Evolutionary conservation across 2,888 invertebrate species (phyloP).

Genomic region (Sinotaia quadrata): DNA sequence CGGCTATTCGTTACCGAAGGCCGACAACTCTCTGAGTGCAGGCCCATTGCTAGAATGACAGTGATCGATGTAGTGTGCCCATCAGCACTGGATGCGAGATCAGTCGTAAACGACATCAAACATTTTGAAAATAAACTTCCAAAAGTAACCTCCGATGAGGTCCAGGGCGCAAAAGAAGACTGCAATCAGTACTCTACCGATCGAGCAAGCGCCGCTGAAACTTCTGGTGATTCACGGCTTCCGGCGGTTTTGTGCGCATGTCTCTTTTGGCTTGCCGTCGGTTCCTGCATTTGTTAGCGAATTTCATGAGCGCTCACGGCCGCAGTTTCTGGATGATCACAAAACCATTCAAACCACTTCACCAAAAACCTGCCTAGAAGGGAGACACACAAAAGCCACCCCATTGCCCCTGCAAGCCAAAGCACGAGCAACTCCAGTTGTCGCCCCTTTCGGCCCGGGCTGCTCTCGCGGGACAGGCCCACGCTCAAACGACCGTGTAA

Average conservation of each 20-base stretch:
- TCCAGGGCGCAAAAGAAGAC: background rate
- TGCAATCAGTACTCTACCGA: background rate
- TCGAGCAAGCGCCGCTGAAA: background rate
- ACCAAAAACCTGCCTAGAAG: conserved; percentile 9
- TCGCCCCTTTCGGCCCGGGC: conserved; percentile 5
- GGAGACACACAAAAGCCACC: conserved; percentile 16
- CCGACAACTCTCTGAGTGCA: background rate
- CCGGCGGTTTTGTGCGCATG: conserved; percentile 4
- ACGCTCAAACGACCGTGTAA: conserved; percentile 41
- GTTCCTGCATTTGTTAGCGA: background rate
- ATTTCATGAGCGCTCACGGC: conserved; percentile 22
- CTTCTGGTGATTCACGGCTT: conserved; percentile 9
- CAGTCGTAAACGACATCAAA: conserved; percentile 10
- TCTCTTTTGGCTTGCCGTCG: background rate
- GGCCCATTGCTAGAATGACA: conserved; percentile 4
- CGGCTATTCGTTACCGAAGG: no score
- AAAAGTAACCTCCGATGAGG: conserved; percentile 7
- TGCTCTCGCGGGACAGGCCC: conserved; percentile 25
- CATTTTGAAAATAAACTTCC: conserved; percentile 16
- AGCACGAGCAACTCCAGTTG: background rate
- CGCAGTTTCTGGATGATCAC: background rate
- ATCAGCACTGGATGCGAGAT: background rate
- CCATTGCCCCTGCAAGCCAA: background rate
- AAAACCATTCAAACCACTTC: conserved; percentile 5
- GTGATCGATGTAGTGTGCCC: conserved; percentile 19